Conservation (phyloP, 2,888 invertebrate species). For the Luffia ferchaultella region DNA sequence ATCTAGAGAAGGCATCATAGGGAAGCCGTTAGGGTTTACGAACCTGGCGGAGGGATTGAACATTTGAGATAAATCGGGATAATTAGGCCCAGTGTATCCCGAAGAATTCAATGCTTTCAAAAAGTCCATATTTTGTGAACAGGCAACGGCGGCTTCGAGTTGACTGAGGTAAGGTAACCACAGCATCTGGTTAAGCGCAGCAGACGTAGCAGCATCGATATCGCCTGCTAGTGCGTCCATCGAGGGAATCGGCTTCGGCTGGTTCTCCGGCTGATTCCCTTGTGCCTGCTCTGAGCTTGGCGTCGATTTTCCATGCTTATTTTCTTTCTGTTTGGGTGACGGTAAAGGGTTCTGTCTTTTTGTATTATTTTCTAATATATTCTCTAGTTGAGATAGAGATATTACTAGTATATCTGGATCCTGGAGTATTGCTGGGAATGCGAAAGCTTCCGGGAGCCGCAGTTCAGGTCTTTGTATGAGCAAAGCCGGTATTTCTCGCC, state of each 20-base stretch:
- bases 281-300: slow-evolving; percentile 10
- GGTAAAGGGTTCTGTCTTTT: slow-evolving; percentile 22
- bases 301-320: slow-evolving; percentile 19
- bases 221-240: slow-evolving; percentile 58
- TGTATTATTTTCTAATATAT: slow-evolving; percentile 64
- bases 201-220: slow-evolving; percentile 74
- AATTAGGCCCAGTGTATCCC: slow-evolving; percentile 53
- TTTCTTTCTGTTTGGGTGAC: slow-evolving; percentile 23
- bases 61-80: slow-evolving; percentile 59
- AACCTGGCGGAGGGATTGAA: slow-evolving; percentile 48
- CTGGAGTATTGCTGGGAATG: slow-evolving; percentile 74
- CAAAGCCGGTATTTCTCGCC: slow-evolving; percentile 78
- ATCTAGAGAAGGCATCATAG: slow-evolving; percentile 51
- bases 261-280: neutral
- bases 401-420: slow-evolving; percentile 83
- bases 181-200: slow-evolving; percentile 76
- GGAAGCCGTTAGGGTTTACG: slow-evolving; percentile 46
- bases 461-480: slow-evolving; percentile 76
- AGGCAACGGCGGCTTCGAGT: slow-evolving; percentile 67
- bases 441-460: slow-evolving; percentile 76
- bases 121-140: slow-evolving; percentile 64
- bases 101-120: slow-evolving; percentile 63
- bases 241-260: slow-evolving; percentile 21
- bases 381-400: slow-evolving; percentile 76
- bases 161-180: slow-evolving; percentile 77